Base-by-base conservation (phyloP, 2,888 invertebrate genomes). In the Formica aserva region DNA sequence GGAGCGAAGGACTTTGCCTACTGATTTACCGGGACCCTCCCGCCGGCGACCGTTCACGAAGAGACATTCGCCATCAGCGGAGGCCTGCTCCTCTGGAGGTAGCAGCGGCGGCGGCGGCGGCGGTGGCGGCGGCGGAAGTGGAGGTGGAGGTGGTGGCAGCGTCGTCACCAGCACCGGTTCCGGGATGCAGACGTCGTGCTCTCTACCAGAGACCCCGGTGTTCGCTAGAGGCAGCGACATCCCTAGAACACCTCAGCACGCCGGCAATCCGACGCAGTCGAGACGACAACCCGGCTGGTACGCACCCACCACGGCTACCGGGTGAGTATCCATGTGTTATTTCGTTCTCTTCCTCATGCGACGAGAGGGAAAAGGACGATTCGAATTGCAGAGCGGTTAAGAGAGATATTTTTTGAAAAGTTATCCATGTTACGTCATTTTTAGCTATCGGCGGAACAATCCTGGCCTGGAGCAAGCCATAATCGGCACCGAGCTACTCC, bases 121-220 rank as follows among this genome's bases (percentile, higher is more conserved):
- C 0, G 97, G 11, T 0, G 45, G 15, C 95, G 97, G 86, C 0
- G 74, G 15, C 13, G 32, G 35, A 1, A 29, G 97, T 86, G 41
- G 41, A 15, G 4, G 41, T 3, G 97, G 97, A 5, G 97, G 97
- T 15, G 18, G 45, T 0, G 45, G 45, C 18, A 92, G 97, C 6
- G 86, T 94, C 90, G 87, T 75, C 89, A 89, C 94, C 90, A 87
- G 82, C 89, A 90, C 94, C 89, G 94, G 94, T 55, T 95, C 87
- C 93, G 95, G 95, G 82, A 95, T 98, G 94, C 98, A 98, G 94
- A 98, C 98, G 4, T 98, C 98, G 0, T 98, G 98, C 90, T 98
- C 98, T 92, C 95, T 98, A 83, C 98, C 98, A n/a, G 98, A 98
- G 95, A 98, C 98, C 1, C 98, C 98, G 0, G 98, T 98, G 86